These are phyloP conservation scores for Epistrophe grossulariae DNA, from an alignment of 2,888 invertebrate species.

Conservation along the genomic window DNA sequence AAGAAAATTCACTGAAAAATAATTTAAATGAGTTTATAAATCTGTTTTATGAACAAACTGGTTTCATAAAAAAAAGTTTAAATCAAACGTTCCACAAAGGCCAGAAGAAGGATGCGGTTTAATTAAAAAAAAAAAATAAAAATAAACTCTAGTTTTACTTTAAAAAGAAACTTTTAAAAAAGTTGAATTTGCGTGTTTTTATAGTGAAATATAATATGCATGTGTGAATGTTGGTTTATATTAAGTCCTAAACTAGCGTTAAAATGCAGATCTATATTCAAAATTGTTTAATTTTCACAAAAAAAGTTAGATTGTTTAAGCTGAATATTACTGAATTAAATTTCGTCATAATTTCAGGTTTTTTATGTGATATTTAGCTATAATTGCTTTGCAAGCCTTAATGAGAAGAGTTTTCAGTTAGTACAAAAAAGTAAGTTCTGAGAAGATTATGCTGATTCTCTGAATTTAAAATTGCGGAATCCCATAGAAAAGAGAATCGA, in stretches of 20 bases:
- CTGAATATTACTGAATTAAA: no score
- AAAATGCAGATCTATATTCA: slow-evolving; percentile 53
- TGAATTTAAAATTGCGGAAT: no score
- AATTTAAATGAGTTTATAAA: slow-evolving; percentile 21
- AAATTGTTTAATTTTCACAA: background rate
- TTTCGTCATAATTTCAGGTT: background rate
- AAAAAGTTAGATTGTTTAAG: background rate
- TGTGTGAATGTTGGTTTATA: slow-evolving; percentile 46
- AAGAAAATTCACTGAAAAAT: slow-evolving; percentile 52
- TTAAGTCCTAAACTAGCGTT: slow-evolving; percentile 50
- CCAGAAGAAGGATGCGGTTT: slow-evolving; percentile 64
- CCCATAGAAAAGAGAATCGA: no score
- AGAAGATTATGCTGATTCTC: no score
- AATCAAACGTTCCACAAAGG: slow-evolving; percentile 65
- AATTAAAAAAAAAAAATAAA: slow-evolving; percentile 26
- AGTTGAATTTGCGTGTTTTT: slow-evolving; percentile 29
- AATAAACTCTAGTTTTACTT: slow-evolving; percentile 43
- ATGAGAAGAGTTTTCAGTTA: no score
- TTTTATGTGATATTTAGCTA: no score
- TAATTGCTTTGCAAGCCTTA: no score
- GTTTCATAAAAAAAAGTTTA: slow-evolving; percentile 35
- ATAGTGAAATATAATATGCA: slow-evolving; percentile 23
- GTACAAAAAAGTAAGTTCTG: no score
- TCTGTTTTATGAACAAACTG: slow-evolving; percentile 52
- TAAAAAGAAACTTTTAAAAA: slow-evolving; percentile 19